Evolutionary conservation across 2,888 invertebrate genomes (phyloP), one percentile per base, ranked within the genome.

Genomic region (Metopia argyrocephala): DNA sequence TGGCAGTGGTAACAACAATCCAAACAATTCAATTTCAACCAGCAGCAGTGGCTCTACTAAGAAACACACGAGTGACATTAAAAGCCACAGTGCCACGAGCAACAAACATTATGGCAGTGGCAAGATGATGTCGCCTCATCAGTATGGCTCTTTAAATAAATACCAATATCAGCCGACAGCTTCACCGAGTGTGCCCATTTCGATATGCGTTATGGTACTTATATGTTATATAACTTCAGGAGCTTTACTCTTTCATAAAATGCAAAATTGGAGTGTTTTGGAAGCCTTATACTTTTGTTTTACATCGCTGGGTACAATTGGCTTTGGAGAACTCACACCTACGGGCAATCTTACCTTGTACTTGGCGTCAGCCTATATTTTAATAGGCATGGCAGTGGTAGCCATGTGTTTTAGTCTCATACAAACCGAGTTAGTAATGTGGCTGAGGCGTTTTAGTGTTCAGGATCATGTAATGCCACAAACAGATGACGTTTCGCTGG

Each of bases 201-300:
- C 94, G 69, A 92, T 98, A 65, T 97, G 97, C 88, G 91, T 98
- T 79, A 91, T 96, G 84, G 94, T 98, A 54, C 94, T 98, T 86
- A 92, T 96, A 61, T 93, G 94, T 84, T 98, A 98, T 91, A 94
- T 98, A 86, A 94, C 95, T 76, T 94, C 96, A 45, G 98, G 98
- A 15, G 96, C 98, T 0, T 92, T 96, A 78, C 92, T 98, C 83
- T 99, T 99, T 90, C 95, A 96, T 80, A 93, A 95, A 69, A 95
- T 98, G 88, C 98, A 98, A 90, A 94, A 94, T 84, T 99, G 98
- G 99, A 94, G 94, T 79, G 93, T 96, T 50, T 92, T 98, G 68
- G 98, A 98, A 87, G 97, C 97, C 38, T 92, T 94, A 80, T 95
- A 94, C 89, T 95, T 95, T 88, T 95, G 95, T 85, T 95, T 95